These are phyloP conservation scores for Pachycephala philippinensis DNA, from an alignment of 2,113 vertebrate genomes.

Conservation along the genomic window DNA sequence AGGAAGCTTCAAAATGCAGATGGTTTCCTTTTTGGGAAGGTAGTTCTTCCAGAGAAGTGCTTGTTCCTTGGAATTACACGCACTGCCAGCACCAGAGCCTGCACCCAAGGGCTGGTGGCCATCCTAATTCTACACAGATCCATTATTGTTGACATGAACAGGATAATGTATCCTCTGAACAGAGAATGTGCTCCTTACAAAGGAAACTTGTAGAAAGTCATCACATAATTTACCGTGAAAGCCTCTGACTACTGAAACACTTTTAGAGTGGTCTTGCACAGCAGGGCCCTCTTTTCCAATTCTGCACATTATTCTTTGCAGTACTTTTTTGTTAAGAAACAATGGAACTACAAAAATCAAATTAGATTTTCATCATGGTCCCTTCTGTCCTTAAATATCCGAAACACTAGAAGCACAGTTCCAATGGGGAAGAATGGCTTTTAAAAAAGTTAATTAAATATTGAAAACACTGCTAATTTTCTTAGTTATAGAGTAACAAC, in stretches of 20 bases:
- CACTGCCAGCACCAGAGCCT: not conserved
- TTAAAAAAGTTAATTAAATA: conserved; percentile 15
- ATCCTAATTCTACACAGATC: not conserved
- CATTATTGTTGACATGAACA: not conserved
- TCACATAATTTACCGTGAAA: conserved; percentile 14
- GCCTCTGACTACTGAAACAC: conserved; percentile 1
- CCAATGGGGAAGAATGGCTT: conserved; percentile 12
- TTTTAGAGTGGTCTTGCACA: conserved; percentile 20
- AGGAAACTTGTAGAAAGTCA: conserved; percentile 1
- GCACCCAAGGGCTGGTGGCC: not conserved
- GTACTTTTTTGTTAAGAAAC: conserved; percentile 24
- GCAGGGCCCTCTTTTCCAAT: conserved; percentile 20
- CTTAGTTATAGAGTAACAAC: not conserved
- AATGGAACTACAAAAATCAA: conserved; percentile 16
- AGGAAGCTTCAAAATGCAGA: not conserved
- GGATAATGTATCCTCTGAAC: not conserved
- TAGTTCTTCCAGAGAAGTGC: not conserved
- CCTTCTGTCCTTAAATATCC: conserved; percentile 10
- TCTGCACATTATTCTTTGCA: conserved; percentile 24
- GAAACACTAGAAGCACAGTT: conserved; percentile 6
- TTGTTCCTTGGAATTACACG: not conserved
- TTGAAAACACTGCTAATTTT: not conserved
- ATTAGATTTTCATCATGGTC: not conserved
- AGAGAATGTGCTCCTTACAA: conserved; percentile 4
- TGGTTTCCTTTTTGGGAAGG: not conserved